Evolutionary conservation across 2,797 vertebrate genomes (phyloP), one percentile per base, ranked within the genome.

Genomic region (Macropodus opercularis): DNA sequence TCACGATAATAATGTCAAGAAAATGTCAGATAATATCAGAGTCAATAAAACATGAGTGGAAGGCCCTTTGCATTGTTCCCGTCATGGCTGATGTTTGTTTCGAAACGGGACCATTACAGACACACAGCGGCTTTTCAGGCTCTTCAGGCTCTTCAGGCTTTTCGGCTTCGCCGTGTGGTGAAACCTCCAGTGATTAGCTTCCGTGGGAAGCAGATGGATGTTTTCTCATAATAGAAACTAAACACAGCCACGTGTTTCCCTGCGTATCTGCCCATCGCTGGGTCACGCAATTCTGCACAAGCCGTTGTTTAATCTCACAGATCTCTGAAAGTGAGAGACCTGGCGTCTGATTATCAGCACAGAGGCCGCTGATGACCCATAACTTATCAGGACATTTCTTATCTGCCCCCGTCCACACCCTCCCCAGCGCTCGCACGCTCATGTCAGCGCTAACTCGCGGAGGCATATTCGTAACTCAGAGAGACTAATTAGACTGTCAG

Each of bases 401-500:
- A 73, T 52, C 63, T 57, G 18, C 52, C 54, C 54, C 46, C 11
- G 0, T 21, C 19, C 8, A 35, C 46, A 34, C 35, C 59, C 31
- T 21, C 61, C 43, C 71, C 58, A n/a, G n/a, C n/a, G n/a, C 49
- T 51, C 34, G 31, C 22, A 69, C 4, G 17, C 38, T 13, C 50
- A 53, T 15, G 46, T 52, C 62, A 15, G n/a, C n/a, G n/a, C n/a
- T 6, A 47, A 51, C 57, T 44, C 49, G 54, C 55, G 34, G 2
- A 54, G 34, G 62, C 24, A 6, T 67, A 56, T 81, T 80, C 83
- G 80, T 66, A 63, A 72, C 77, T 79, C 65, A 53, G 63, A 80
- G 77, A 83, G 67, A 85, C 84, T 90, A 89, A 91, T 92, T 89
- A 90, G 76, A 59, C 83, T 88, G 90, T 90, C 84, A 84, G 65